Conservation (phyloP, 2,113 vertebrate species). For the Brachirus orientalis region DNA sequence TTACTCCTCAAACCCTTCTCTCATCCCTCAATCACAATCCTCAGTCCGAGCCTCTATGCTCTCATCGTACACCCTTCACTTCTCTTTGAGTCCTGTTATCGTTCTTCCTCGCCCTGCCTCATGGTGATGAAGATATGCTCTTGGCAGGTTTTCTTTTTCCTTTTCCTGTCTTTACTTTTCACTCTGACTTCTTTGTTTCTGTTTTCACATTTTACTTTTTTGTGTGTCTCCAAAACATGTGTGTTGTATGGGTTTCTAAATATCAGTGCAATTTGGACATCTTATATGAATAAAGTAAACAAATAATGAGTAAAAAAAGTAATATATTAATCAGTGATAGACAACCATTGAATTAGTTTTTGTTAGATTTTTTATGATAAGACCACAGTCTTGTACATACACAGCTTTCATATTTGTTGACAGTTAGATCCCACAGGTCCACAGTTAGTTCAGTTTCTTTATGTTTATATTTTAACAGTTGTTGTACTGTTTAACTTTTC, state of each 20-base stretch:
- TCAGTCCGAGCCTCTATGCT: slow-evolving; percentile 15
- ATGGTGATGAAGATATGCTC: slow-evolving; percentile 33
- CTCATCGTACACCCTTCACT: slow-evolving; percentile 27
- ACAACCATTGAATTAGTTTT: no score
- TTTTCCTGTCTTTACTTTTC: neutral
- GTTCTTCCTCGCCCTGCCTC: slow-evolving; percentile 9
- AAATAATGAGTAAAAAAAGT: no score
- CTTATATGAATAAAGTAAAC: no score
- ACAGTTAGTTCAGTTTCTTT: slow-evolving; percentile 58
- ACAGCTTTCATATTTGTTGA: no score
- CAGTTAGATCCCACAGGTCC: slow-evolving; percentile 41
- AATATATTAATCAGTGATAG: no score
- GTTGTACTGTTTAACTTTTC: slow-evolving; percentile 44
- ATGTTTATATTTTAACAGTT: slow-evolving; percentile 55
- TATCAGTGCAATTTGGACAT: no score
- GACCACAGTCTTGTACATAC: no score
- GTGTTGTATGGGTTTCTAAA: no score
- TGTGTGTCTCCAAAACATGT: no score
- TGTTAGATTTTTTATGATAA: no score
- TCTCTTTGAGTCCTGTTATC: slow-evolving; percentile 35
- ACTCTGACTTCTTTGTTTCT: neutral
- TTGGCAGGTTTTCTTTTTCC: slow-evolving; percentile 12
- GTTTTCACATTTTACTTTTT: no score
- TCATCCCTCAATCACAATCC: slow-evolving; percentile 45
- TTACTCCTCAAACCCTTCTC: slow-evolving; percentile 34